A percentile compares a stretch with the other conserved stretches of the same genome.
Evolutionary conservation across 1,140 invertebrate genomes (phyloP).

Genomic region (Micrasema longulum): DNA sequence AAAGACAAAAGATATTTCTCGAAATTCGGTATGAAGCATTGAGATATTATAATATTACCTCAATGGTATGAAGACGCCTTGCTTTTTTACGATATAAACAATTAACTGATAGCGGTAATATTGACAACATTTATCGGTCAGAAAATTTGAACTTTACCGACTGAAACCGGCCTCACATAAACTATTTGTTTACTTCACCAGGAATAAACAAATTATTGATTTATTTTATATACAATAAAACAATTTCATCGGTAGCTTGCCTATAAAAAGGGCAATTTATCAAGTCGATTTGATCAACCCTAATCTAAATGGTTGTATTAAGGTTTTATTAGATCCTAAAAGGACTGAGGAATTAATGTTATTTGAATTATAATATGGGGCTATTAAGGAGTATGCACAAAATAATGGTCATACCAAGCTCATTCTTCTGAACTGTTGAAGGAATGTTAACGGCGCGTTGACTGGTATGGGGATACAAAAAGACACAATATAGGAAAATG

Average conservation of each 20-base stretch:
- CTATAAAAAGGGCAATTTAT: background rate
- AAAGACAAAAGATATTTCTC: no score
- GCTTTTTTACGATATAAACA: no score
- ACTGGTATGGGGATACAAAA: background rate
- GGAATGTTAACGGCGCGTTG: constrained; percentile 11
- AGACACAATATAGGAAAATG: background rate
- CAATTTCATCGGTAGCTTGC: background rate
- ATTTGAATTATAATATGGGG: constrained; percentile 33
- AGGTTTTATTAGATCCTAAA: constrained; percentile 1
- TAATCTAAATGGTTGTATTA: constrained; percentile 13
- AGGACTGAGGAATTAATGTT: constrained; percentile 10
- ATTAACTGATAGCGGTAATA: no score
- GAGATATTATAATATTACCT: no score
- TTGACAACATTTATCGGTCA: no score
- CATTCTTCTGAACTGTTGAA: background rate
- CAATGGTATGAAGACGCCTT: no score
- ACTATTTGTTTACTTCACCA: no score
- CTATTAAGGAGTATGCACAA: constrained; percentile 2
- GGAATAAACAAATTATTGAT: no score
- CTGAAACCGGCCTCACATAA: no score
- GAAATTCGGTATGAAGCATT: no score
- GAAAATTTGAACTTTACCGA: no score
- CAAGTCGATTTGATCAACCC: constrained; percentile 11
- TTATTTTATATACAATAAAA: background rate
- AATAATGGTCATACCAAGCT: background rate